Conservation (phyloP, 2,888 invertebrate genomes). For the Trichacis sp. region DNA sequence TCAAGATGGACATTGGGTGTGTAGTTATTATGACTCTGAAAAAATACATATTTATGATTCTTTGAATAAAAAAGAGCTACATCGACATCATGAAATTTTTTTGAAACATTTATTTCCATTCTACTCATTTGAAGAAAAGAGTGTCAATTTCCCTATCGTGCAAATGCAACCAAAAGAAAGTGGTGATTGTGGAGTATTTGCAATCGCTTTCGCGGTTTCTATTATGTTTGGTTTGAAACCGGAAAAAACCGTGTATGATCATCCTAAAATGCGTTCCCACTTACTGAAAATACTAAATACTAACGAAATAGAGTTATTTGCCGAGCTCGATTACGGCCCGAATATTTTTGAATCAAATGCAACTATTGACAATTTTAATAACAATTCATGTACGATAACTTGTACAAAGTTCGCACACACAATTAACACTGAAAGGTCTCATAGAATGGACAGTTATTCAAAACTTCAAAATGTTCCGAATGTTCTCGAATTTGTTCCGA, state of each 20-base stretch:
- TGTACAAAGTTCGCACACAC: no score
- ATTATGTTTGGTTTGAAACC: conserved; percentile 1
- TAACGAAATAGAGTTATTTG: neutral
- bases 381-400: no score
- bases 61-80: conserved; percentile 5
- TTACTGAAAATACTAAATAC: neutral
- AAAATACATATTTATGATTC: conserved; percentile 24
- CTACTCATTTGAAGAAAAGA: no score
- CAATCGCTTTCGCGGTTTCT: conserved; percentile 23
- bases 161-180: conserved; percentile 17
- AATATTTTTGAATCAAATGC: no score
- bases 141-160: conserved; percentile 13
- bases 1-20: conserved; percentile 18
- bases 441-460: no score
- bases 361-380: no score
- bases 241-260: neutral
- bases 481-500: no score
- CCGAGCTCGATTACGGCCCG: neutral
- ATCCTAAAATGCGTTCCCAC: neutral
- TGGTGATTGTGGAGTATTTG: conserved; percentile 20
- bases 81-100: conserved; percentile 4
- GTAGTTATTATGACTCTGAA: conserved; percentile 19
- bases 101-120: conserved; percentile 20
- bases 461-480: no score
- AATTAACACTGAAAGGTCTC: no score